Conservation (phyloP, 2,888 invertebrate species). For the Protophormia terraenovae region DNA sequence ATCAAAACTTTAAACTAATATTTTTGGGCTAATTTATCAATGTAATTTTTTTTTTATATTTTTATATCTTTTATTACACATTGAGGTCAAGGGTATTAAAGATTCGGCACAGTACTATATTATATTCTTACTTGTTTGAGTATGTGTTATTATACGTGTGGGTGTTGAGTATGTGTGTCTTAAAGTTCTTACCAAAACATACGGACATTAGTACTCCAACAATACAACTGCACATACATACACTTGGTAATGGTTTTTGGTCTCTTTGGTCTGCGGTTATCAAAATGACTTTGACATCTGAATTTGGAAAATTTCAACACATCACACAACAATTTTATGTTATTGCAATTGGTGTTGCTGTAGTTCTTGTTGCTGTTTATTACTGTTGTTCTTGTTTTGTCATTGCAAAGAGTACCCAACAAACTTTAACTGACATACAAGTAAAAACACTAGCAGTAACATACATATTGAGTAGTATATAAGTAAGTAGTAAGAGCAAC, state of each 20-base stretch:
- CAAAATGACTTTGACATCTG: conserved; percentile 65
- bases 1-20: too few species aligned
- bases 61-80: too few species aligned
- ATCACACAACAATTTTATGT: conserved; percentile 37
- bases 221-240: not conserved
- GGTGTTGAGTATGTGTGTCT: not conserved
- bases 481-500: not conserved
- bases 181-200: not conserved
- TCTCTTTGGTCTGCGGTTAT: conserved; percentile 62
- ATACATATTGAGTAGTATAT: too few species aligned
- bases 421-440: not conserved
- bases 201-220: not conserved
- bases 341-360: conserved; percentile 3
- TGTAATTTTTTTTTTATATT: too few species aligned
- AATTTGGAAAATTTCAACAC: conserved; percentile 59
- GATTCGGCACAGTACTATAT: too few species aligned
- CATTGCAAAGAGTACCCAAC: conserved; percentile 48
- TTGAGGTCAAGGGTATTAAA: too few species aligned
- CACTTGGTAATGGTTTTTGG: conserved; percentile 41
- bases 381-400: conserved; percentile 30
- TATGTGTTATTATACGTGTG: not conserved
- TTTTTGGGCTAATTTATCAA: too few species aligned
- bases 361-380: not conserved
- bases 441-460: not conserved
- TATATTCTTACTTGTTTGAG: too few species aligned